Base-by-base conservation (phyloP, 2,797 vertebrate genomes). In the Smutsia gigantea region DNA sequence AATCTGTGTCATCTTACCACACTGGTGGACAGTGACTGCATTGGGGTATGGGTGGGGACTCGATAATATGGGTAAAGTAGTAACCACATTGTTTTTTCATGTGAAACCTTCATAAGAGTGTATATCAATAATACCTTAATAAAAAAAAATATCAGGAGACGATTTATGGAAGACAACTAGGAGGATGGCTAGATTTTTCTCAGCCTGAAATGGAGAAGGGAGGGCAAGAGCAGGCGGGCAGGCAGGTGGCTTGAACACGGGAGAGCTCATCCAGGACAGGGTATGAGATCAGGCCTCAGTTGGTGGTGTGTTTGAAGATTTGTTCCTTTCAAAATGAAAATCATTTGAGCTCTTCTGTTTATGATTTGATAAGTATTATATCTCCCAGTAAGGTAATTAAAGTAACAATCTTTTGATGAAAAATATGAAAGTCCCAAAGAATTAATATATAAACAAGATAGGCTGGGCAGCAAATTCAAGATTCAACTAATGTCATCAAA, bases 331-430 rank as follows among this genome's bases (percentile, higher is more conserved):
- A 68, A 94, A 77, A 71, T 66, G 23, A 79, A 95, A 42, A 69
- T 66, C 39, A 25, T 29, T n/a, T 27, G n/a, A 23, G 17, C 37
- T 46, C 4, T 37, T 86, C 25, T 90, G 34, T 72, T 64, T 77
- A 39, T 13, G 27, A 71, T 78, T 74, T 64, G 7, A 81, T n/a
- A 94, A 92, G 14, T 27, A 75, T 31, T 72, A 34, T 63, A 64
- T 64, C 15, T 85, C 39, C 64, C 23, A 79, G 46, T 27, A 84
- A 87, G 87, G 64, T 84, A 63, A 88, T 51, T 17, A 63, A 85
- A 95, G 57, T 83, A 92, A 87, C 46, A 68, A n/a, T 93, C 37
- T 69, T 85, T 71, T 78, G 34, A 86, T 78, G 25, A 74, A 94
- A 92, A 94, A 34, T 68, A 34, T 18, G 11, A 37, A 90, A 92